Evolutionary conservation across 2,888 invertebrate species (phyloP), one percentile per base, ranked within the genome.

Genomic region (Leptopilina myrica): DNA sequence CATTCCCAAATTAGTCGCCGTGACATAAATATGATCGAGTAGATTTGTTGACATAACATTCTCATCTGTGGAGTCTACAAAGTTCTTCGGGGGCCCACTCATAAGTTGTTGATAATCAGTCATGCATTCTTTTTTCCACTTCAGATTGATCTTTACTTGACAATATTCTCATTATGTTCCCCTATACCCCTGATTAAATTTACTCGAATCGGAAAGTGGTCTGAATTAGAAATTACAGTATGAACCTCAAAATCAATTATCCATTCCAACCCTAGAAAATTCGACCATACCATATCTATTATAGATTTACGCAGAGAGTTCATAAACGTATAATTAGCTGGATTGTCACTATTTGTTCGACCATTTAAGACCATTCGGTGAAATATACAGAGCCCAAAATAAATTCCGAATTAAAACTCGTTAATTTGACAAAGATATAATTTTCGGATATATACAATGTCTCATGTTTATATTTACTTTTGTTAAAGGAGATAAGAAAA

Each of bases 1-100:
- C 59, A 59, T 59, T 59, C 59, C n/a, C 4, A 59, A 59, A 59
- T 5, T n/a, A n/a, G n/a, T 59, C n/a, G 15, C 59, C 15, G n/a
- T 59, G 0, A 15, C 59, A 3, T 59, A 59, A 6, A 59, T 59
- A 59, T 59, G 59, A n/a, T 59, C 0, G 15, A 59, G 14, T n/a
- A 59, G n/a, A n/a, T 59, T 59, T 59, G 0, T 15, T 59, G 14
- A 0, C 59, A 59, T 59, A 59, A 59, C n/a, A 59, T 59, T 59
- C 59, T 15, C 59, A n/a, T 15, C 59, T n/a, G 59, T 59, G 59
- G 59, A 59, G 3, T 59, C 59, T 59, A 59, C 59, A 59, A 59
- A n/a, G n/a, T 59, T 59, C 5, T n/a, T 59, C n/a, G 59, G 59
- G 2, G 15, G 59, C 2, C n/a, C 59, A 15, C 59, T 59, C 59